Evolutionary conservation across 1,140 invertebrate species (phyloP).

Genomic region (Papilio helenus): DNA sequence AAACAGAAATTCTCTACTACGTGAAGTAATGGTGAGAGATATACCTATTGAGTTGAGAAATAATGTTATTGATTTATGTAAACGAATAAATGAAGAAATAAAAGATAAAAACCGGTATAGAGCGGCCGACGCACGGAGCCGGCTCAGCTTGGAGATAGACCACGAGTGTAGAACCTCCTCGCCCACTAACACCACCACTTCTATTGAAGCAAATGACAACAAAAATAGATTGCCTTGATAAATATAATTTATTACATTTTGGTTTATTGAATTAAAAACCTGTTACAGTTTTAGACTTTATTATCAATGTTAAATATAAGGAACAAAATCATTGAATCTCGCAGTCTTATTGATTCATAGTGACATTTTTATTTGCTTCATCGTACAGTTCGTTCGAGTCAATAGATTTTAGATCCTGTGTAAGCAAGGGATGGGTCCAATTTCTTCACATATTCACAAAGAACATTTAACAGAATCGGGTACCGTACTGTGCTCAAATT

Average conservation of each 20-base stretch:
- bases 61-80: slow-evolving; percentile 63
- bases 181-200: not conserved
- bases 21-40: slow-evolving; percentile 65
- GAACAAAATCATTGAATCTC: not conserved
- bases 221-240: slow-evolving; percentile 29
- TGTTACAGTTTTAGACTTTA: not conserved
- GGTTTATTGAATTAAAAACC: not conserved
- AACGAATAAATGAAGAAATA: slow-evolving; percentile 59
- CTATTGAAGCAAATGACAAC: slow-evolving; percentile 29
- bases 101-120: slow-evolving; percentile 63
- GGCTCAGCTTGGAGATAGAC: slow-evolving; percentile 51
- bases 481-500: not conserved
- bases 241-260: slow-evolving; percentile 1
- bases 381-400: not conserved
- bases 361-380: not conserved
- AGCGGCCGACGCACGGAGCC: slow-evolving; percentile 51
- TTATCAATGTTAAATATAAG: not conserved
- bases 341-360: not conserved
- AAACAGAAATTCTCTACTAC: slow-evolving; percentile 59
- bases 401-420: slow-evolving; percentile 5
- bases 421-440: slow-evolving; percentile 19
- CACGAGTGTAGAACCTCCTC: slow-evolving; percentile 21
- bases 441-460: slow-evolving; percentile 21
- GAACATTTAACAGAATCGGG: slow-evolving; percentile 7
- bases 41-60: slow-evolving; percentile 66